Evolutionary conservation across 2,888 invertebrate genomes (phyloP).

Genomic region (Heliconius sara): DNA sequence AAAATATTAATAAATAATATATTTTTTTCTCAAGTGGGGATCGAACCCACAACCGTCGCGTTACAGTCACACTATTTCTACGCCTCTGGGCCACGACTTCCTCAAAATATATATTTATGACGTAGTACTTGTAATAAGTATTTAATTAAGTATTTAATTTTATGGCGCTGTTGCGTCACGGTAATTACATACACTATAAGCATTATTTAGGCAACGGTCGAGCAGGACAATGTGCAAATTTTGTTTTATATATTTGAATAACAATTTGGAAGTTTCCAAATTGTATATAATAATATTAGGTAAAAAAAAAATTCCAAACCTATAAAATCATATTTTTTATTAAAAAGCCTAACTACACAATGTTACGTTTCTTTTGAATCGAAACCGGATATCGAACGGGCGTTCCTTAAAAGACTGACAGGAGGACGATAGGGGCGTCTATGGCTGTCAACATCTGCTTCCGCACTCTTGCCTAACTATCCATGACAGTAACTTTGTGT

Average conservation of each 20-base stretch:
- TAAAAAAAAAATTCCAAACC: background rate
- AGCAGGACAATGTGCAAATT: slow-evolving; percentile 43
- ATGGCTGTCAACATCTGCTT: slow-evolving; percentile 71
- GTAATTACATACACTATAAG: slow-evolving; percentile 50
- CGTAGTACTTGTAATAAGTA: background rate
- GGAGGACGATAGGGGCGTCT: slow-evolving; percentile 52
- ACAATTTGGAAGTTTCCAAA: background rate
- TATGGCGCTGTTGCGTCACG: slow-evolving; percentile 44
- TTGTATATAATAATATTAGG: background rate
- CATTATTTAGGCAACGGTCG: slow-evolving; percentile 47
- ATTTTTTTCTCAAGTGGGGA: too few species aligned
- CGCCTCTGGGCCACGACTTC: too few species aligned
- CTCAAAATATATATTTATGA: background rate
- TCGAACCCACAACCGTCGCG: too few species aligned
- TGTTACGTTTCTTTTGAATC: slow-evolving; percentile 43
- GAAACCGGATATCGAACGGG: slow-evolving; percentile 58
- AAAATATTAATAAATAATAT: too few species aligned
- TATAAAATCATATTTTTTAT: background rate
- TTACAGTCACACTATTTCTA: too few species aligned
- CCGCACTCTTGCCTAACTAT: slow-evolving; percentile 69
- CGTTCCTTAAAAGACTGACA: slow-evolving; percentile 56
- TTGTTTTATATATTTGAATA: slow-evolving; percentile 24
- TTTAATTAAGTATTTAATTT: slow-evolving; percentile 37
- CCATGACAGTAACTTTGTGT: slow-evolving; percentile 62
- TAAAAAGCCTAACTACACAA: slow-evolving; percentile 6